These are phyloP conservation scores for Lynx canadensis DNA, from an alignment of 2,113 vertebrate species.

Conservation along the genomic window DNA sequence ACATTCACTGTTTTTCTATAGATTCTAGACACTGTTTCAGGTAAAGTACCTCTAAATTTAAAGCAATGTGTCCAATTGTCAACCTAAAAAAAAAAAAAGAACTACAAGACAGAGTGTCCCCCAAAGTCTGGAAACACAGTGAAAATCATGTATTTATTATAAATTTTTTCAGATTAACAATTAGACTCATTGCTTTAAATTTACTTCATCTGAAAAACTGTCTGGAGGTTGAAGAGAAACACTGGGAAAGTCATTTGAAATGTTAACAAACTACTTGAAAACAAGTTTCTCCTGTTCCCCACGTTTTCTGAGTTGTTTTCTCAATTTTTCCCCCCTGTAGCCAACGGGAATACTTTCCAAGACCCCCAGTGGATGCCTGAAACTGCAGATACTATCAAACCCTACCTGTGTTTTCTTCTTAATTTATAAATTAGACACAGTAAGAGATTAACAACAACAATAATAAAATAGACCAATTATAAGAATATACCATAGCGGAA, in stretches of 20 bases:
- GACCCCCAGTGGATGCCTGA: not conserved
- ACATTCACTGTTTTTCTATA: not conserved
- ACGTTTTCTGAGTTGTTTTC: not conserved
- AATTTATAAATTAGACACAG: not conserved
- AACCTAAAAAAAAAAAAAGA: not conserved
- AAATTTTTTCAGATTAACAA: not conserved
- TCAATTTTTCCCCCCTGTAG: not conserved
- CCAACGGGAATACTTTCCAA: not conserved
- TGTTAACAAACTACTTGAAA: not conserved
- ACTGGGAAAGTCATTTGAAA: not conserved
- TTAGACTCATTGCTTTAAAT: not conserved
- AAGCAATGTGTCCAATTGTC: not conserved
- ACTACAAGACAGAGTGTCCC: not conserved
- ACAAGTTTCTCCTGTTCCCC: not conserved
- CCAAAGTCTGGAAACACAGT: not conserved
- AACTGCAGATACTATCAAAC: not conserved
- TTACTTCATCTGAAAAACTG: not conserved
- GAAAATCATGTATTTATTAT: not conserved
- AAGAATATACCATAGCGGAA: not conserved
- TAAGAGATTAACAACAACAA: not conserved
- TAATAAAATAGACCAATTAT: not conserved
- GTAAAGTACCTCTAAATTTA: not conserved
- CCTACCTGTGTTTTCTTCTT: not conserved
- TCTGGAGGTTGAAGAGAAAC: not conserved
- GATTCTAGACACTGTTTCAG: not conserved